Evolutionary conservation across 2,797 vertebrate species (phyloP).

Genomic region (Enteromius fasciolatus): DNA sequence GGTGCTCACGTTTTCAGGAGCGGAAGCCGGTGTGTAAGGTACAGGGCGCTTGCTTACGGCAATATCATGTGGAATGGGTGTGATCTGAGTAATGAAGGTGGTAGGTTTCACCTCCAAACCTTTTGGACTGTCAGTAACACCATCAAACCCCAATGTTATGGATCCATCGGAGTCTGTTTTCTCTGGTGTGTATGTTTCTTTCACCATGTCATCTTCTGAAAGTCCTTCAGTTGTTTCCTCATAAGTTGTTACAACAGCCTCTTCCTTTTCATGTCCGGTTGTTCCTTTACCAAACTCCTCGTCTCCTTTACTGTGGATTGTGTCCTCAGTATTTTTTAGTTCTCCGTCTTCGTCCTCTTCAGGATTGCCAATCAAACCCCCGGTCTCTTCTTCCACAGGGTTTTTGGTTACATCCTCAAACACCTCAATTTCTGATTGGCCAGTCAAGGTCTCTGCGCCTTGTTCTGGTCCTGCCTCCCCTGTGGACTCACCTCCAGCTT

Average conservation of each 20-base stretch:
- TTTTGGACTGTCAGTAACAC: constrained; percentile 71
- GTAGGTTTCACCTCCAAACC: constrained; percentile 69
- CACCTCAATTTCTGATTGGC: constrained; percentile 41
- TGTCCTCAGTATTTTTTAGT: background rate
- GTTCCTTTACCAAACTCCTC: constrained; percentile 9
- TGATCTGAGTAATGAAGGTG: constrained; percentile 64
- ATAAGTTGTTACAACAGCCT: constrained; percentile 23
- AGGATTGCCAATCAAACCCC: constrained; percentile 11
- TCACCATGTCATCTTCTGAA: constrained; percentile 35
- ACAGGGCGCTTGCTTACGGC: constrained; percentile 47
- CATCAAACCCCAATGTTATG: constrained; percentile 33
- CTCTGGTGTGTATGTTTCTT: constrained; percentile 55
- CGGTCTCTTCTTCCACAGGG: constrained; percentile 62
- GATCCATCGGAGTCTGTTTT: constrained; percentile 44
- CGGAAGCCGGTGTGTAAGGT: constrained; percentile 59
- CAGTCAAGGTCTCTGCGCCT: constrained; percentile 47
- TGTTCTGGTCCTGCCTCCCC: constrained; percentile 65
- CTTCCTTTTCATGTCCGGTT: constrained; percentile 9
- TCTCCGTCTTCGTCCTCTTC: constrained; percentile 55
- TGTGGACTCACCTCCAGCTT: constrained; percentile 71
- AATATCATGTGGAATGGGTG: constrained; percentile 54
- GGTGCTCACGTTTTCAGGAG: constrained; percentile 65
- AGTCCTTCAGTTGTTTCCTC: constrained; percentile 25
- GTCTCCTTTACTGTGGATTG: constrained; percentile 22
- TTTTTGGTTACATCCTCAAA: constrained; percentile 59